phyloP scores from a whole-genome alignment of 2,888 invertebrate species.

The Dryobota labecula region DNA sequence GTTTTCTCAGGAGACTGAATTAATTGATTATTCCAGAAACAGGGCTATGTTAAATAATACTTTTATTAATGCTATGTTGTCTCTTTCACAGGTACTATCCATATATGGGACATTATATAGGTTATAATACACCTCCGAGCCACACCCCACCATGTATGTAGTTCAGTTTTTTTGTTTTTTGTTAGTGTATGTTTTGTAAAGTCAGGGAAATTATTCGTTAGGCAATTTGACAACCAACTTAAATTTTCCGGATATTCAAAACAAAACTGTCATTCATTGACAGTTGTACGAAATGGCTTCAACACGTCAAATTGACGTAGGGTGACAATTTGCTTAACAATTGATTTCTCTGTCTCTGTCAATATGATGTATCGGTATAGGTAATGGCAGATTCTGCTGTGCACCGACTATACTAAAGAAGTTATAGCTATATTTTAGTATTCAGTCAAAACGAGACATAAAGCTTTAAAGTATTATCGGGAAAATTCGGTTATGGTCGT shows the following conservation, averaged over 20 bases:
- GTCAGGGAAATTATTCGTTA: background rate
- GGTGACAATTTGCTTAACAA: background rate
- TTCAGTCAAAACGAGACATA: too few species aligned
- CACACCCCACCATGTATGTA: slow-evolving; percentile 85
- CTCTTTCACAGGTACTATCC: slow-evolving; percentile 80
- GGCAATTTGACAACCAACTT: background rate
- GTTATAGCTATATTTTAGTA: background rate
- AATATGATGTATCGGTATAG: background rate
- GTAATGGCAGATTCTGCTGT: background rate
- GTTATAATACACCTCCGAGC: slow-evolving; percentile 80
- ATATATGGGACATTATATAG: slow-evolving; percentile 82
- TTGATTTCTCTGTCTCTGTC: background rate
- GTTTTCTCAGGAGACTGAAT: background rate
- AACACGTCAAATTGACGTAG: background rate
- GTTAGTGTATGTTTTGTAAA: slow-evolving; percentile 20
- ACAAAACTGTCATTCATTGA: background rate
- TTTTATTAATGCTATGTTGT: slow-evolving; percentile 17
- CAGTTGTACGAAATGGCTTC: background rate
- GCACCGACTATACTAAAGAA: slow-evolving; percentile 1
- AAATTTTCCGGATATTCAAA: background rate
- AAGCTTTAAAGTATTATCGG: background rate
- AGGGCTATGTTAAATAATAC: background rate
- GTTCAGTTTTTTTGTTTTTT: slow-evolving; percentile 35
- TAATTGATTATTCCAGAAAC: slow-evolving; percentile 1
- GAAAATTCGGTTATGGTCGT: background rate